A percentile compares a stretch with the other conserved stretches of the same genome.
These are phyloP conservation scores for Macrobrachium nipponense DNA, from an alignment of 1,140 invertebrate species.

Conservation along the genomic window DNA sequence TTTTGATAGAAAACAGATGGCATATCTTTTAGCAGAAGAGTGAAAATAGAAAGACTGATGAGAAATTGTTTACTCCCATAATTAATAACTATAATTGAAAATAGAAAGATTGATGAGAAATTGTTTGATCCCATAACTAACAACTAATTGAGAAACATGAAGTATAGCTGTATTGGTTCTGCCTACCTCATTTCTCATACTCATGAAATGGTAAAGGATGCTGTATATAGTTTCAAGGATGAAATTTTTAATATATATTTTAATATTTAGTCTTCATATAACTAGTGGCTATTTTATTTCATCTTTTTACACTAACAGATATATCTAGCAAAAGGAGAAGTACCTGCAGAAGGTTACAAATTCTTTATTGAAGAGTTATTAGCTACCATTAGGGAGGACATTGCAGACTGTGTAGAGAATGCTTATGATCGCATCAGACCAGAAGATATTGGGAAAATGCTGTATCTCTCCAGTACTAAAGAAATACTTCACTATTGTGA, in stretches of 20 bases:
- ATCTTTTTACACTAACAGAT: conserved; percentile 72
- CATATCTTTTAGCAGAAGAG: no score
- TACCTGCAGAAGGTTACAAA: conserved; percentile 95
- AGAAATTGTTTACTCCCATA: no score
- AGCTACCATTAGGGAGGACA: conserved; percentile 95
- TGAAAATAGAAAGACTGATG: no score
- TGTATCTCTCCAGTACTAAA: conserved; percentile 85
- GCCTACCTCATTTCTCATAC: no score
- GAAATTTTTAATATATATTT: background rate
- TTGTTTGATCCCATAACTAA: no score
- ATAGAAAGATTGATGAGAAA: no score
- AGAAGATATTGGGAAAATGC: conserved; percentile 87
- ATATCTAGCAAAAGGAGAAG: conserved; percentile 89
- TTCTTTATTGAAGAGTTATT: conserved; percentile 97
- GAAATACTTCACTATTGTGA: conserved; percentile 82
- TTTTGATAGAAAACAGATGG: no score
- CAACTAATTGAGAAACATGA: no score
- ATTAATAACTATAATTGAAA: no score
- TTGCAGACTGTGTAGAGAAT: conserved; percentile 95
- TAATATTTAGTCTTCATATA: background rate
- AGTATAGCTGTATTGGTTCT: no score
- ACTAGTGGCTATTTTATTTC: background rate
- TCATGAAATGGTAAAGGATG: no score
- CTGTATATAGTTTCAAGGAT: no score
- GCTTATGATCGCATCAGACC: conserved; percentile 92